phyloP scores from a whole-genome alignment of 2,797 vertebrate species.

The Manis pentadactyla region DNA sequence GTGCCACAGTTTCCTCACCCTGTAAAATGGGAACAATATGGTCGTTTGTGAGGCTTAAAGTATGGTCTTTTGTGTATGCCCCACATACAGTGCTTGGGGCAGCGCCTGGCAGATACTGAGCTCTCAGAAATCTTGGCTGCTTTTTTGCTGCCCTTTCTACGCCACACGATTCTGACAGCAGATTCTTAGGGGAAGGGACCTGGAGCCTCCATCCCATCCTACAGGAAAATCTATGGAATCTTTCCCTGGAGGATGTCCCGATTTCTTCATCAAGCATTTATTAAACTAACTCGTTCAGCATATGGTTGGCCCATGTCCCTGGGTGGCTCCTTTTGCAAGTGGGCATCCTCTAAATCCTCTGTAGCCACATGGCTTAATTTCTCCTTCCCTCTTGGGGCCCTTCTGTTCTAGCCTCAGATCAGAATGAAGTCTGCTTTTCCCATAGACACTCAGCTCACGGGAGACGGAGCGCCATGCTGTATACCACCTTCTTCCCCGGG shows the following conservation, averaged over 20 bases:
- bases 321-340: too few species aligned
- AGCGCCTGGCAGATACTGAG: too few species aligned
- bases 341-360: not conserved
- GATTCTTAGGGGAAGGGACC: not conserved
- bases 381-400: not conserved
- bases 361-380: not conserved
- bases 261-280: not conserved
- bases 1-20: not conserved
- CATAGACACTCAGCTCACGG: not conserved
- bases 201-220: not conserved
- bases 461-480: not conserved
- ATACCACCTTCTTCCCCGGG: not conserved
- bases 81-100: not conserved
- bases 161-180: fast-evolving
- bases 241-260: not conserved
- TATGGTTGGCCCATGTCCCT: not conserved
- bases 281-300: not conserved
- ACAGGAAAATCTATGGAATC: not conserved
- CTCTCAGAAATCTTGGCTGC: too few species aligned
- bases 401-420: not conserved
- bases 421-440: not conserved
- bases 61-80: too few species aligned
- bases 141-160: not conserved
- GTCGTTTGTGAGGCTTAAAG: not conserved
- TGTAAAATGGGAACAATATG: not conserved